These are phyloP conservation scores for Cyprinodon tularosa DNA, from an alignment of 2,113 vertebrate species.

Conservation along the genomic window DNA sequence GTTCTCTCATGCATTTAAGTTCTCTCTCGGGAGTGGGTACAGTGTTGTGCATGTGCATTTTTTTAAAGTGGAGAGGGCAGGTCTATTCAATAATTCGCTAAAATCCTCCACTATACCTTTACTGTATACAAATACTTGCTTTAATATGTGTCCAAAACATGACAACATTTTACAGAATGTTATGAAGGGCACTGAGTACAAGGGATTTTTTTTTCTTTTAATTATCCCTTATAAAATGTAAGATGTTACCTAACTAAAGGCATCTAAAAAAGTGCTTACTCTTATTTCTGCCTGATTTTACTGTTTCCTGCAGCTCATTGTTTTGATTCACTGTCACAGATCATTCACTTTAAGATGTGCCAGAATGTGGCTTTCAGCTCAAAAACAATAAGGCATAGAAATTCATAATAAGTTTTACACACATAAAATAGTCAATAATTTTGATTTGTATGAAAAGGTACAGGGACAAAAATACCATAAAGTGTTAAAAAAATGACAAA, in stretches of 20 bases:
- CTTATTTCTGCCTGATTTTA: not conserved
- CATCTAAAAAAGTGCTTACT: not conserved
- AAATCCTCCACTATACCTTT: no score
- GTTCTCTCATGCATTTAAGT: no score
- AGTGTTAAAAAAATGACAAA: constrained; percentile 1
- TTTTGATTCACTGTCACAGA: not conserved
- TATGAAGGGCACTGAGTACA: no score
- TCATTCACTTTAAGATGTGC: not conserved
- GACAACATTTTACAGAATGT: no score
- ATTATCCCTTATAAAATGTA: not conserved
- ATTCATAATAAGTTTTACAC: not conserved
- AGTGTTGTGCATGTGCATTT: no score
- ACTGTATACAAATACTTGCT: no score
- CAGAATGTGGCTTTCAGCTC: not conserved
- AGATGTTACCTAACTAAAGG: not conserved
- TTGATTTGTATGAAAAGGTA: not conserved
- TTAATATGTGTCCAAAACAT: no score
- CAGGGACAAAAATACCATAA: not conserved
- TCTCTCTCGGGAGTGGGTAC: no score
- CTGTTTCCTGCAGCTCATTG: not conserved
- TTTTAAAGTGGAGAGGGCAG: no score
- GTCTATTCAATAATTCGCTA: no score
- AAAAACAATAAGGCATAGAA: not conserved
- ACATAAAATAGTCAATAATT: not conserved
- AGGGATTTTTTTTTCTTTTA: no score